These are phyloP conservation scores for Phainopepla nitens DNA, from an alignment of 2,113 vertebrate genomes.

Conservation along the genomic window DNA sequence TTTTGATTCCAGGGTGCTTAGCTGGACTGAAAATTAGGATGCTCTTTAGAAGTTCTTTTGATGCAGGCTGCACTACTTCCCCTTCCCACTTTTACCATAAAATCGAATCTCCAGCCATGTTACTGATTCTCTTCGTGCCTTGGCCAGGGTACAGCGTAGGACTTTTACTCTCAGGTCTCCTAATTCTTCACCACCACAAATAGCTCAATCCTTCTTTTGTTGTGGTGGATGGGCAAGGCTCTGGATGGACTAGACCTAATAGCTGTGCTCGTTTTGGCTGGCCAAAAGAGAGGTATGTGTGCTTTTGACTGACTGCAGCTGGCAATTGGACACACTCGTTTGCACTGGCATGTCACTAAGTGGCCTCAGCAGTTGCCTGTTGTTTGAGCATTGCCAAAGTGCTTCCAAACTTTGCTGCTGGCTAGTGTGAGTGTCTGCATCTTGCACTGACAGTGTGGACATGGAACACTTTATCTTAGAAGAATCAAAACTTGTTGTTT, in stretches of 20 bases:
- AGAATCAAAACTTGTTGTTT: neutral
- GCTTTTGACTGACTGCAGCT: constrained; percentile 8
- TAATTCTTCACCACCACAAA: neutral
- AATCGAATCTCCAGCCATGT: neutral
- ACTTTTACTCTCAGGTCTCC: neutral
- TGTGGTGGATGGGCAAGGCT: constrained; percentile 12
- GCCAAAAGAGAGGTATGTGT: constrained; percentile 10
- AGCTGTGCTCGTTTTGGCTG: constrained; percentile 5
- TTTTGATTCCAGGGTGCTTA: neutral
- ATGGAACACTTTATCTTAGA: neutral
- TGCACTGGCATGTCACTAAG: neutral
- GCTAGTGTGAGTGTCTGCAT: neutral
- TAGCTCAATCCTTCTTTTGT: neutral
- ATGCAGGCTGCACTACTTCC: neutral
- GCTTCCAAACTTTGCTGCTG: neutral
- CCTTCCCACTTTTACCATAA: neutral
- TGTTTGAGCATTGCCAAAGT: neutral
- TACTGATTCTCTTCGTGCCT: constrained; percentile 1
- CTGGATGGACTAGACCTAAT: constrained; percentile 14
- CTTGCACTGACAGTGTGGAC: neutral
- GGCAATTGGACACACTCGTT: neutral
- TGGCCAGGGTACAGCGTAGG: constrained; percentile 6
- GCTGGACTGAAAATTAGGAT: neutral
- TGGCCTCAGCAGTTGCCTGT: neutral
- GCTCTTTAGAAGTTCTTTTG: neutral